These are phyloP conservation scores for Myiagra hebetior DNA, from an alignment of 2,113 vertebrate genomes.

Conservation along the genomic window DNA sequence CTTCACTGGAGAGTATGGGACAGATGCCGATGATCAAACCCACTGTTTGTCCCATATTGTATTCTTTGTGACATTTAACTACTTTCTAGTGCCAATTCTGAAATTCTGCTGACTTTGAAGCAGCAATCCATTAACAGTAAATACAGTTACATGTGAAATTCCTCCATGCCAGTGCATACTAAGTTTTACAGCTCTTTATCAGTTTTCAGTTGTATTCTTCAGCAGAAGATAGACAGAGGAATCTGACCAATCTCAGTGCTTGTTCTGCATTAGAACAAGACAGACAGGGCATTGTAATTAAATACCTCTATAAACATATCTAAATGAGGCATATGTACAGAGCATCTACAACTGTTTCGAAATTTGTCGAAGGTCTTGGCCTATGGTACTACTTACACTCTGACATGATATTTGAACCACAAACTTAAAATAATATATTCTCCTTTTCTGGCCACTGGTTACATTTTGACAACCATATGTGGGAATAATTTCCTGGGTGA, in stretches of 20 bases:
- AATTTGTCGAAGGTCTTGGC: neutral
- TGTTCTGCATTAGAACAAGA: neutral
- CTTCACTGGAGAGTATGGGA: neutral
- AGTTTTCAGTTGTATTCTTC: neutral
- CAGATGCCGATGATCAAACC: neutral
- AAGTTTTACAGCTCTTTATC: neutral
- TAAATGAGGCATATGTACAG: neutral
- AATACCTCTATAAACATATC: neutral
- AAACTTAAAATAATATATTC: neutral
- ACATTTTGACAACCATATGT: neutral
- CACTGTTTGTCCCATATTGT: neutral
- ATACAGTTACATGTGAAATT: neutral
- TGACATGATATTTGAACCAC: neutral
- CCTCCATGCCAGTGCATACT: neutral
- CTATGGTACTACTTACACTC: neutral
- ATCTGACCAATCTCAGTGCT: neutral
- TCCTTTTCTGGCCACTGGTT: neutral
- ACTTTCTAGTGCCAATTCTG: neutral
- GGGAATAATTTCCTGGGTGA: neutral
- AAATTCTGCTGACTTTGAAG: neutral
- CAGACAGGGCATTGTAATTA: neutral
- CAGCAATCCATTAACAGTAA: neutral
- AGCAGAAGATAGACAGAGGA: neutral
- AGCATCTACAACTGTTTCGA: neutral
- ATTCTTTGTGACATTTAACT: neutral